Conservation (phyloP, 2,113 vertebrate species). For the Thryonomys swinderianus region DNA sequence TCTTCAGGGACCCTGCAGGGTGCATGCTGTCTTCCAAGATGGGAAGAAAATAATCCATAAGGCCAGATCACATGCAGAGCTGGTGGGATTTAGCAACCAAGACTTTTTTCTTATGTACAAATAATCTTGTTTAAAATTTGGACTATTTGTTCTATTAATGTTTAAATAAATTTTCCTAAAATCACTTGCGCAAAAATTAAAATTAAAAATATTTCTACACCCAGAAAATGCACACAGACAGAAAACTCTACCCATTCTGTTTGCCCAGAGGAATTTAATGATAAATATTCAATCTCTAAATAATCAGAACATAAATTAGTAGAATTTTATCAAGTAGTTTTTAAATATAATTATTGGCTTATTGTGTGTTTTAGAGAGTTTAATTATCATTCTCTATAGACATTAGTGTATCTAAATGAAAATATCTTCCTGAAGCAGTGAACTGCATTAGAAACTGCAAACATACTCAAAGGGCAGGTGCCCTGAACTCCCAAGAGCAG, state of each 20-base stretch:
- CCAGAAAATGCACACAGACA: background rate
- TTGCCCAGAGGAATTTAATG: background rate
- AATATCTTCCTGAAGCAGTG: background rate
- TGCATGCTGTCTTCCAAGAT: background rate
- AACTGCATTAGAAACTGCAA: background rate
- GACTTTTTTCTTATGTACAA: background rate
- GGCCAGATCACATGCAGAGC: background rate
- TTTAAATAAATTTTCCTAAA: constrained; percentile 11
- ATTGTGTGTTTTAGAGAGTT: background rate
- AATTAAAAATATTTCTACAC: background rate
- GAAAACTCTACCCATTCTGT: background rate
- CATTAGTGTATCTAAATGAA: background rate
- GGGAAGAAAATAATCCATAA: background rate
- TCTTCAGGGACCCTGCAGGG: background rate
- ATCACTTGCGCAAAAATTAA: constrained; percentile 7
- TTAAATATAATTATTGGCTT: background rate
- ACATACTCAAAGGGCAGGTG: background rate
- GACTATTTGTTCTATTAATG: background rate
- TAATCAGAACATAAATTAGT: background rate
- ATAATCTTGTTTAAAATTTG: background rate
- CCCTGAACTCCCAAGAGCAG: background rate
- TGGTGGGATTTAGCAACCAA: background rate
- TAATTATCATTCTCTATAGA: background rate
- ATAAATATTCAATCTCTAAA: background rate
- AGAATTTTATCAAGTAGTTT: background rate